These are phyloP conservation scores for Acanthiza pusilla DNA, from an alignment of 2,797 vertebrate species.

Conservation along the genomic window DNA sequence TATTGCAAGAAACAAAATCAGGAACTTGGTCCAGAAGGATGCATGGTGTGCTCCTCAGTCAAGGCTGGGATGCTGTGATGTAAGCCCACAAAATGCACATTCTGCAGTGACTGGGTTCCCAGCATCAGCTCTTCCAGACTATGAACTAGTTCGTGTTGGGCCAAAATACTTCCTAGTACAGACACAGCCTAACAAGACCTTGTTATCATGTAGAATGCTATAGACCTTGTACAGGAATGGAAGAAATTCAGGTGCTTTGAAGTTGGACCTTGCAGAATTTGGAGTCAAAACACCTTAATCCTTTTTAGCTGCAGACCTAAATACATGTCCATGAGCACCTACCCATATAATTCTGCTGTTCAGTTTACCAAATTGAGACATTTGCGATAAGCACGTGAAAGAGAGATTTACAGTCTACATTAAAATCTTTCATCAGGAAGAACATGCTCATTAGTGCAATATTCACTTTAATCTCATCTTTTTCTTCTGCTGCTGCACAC, in stretches of 20 bases:
- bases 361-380: neutral
- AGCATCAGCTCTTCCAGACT: neutral
- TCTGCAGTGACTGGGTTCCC: neutral
- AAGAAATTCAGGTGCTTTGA: neutral
- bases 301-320: neutral
- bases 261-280: neutral
- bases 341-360: neutral
- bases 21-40: neutral
- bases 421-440: constrained; percentile 49
- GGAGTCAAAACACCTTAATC: neutral
- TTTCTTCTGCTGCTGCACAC: constrained; percentile 23
- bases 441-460: constrained; percentile 48
- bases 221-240: neutral
- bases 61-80: neutral
- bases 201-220: neutral
- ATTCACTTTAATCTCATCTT: constrained; percentile 53
- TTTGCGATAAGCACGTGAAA: neutral
- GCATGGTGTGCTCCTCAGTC: neutral
- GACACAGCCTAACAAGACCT: neutral
- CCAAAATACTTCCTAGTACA: neutral
- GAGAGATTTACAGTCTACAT: neutral
- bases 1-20: neutral
- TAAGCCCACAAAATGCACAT: neutral
- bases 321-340: neutral
- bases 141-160: neutral